These are phyloP conservation scores for Nothura maculosa DNA, from an alignment of 2,797 vertebrate genomes.

Conservation along the genomic window DNA sequence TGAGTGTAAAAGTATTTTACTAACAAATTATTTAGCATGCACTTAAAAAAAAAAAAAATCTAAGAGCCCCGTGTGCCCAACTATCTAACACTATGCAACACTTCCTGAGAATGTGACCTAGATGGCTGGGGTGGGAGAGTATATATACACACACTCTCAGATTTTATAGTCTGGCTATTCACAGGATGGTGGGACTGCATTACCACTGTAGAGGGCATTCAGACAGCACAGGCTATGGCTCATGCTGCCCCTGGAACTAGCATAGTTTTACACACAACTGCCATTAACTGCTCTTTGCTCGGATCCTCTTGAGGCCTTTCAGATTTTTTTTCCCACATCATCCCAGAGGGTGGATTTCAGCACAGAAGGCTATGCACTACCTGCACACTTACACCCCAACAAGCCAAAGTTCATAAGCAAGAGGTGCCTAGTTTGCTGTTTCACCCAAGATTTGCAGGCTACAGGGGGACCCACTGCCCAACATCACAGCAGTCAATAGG, in stretches of 20 bases:
- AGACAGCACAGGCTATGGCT: no score
- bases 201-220: neutral
- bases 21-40: neutral
- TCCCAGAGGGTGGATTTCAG: slow-evolving; percentile 10
- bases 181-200: neutral
- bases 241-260: neutral
- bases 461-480: neutral
- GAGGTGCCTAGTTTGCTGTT: neutral
- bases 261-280: neutral
- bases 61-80: neutral
- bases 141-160: no score
- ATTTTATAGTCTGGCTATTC: neutral
- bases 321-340: neutral
- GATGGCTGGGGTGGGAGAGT: neutral
- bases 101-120: neutral
- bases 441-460: neutral
- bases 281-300: neutral
- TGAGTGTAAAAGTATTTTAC: neutral
- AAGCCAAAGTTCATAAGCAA: neutral
- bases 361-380: neutral
- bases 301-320: neutral
- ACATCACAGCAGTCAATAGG: neutral
- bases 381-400: neutral
- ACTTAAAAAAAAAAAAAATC: neutral
- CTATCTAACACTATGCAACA: neutral